phyloP scores from a whole-genome alignment of 92 coral and sea anemone species.

The Epizoanthus ramosus region DNA sequence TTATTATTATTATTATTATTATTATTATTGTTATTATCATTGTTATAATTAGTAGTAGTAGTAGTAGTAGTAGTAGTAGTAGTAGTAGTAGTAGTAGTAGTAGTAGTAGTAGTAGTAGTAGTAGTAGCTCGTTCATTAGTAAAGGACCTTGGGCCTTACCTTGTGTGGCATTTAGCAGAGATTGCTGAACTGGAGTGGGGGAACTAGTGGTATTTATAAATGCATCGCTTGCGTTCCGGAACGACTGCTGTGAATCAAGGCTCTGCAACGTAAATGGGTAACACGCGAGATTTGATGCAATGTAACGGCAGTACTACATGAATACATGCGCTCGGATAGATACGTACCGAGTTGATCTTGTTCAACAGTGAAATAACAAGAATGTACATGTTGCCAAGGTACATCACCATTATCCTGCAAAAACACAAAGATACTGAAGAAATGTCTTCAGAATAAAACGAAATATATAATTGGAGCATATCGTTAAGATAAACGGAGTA shows the following conservation, averaged over 20 bases:
- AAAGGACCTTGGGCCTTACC: not conserved
- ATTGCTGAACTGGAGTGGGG: not conserved
- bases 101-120: not conserved
- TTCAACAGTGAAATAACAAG: slow-evolving; percentile 67
- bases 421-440: not conserved
- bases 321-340: not conserved
- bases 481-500: no score
- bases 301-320: no score
- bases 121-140: not conserved
- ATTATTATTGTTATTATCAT: no score
- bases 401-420: slow-evolving; percentile 73
- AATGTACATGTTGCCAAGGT: slow-evolving; percentile 71
- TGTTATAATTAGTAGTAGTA: no score
- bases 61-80: no score
- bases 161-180: slow-evolving; percentile 19
- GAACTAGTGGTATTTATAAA: not conserved
- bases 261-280: slow-evolving; percentile 8
- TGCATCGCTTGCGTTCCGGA: slow-evolving; percentile 2
- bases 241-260: slow-evolving; percentile 35
- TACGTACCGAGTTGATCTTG: slow-evolving; percentile 67
- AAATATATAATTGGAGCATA: not conserved
- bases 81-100: no score
- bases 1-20: no score
- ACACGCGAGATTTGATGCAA: no score
- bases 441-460: not conserved